Conservation (phyloP, 2,113 vertebrate species). For the Puntigrus tetrazona region DNA sequence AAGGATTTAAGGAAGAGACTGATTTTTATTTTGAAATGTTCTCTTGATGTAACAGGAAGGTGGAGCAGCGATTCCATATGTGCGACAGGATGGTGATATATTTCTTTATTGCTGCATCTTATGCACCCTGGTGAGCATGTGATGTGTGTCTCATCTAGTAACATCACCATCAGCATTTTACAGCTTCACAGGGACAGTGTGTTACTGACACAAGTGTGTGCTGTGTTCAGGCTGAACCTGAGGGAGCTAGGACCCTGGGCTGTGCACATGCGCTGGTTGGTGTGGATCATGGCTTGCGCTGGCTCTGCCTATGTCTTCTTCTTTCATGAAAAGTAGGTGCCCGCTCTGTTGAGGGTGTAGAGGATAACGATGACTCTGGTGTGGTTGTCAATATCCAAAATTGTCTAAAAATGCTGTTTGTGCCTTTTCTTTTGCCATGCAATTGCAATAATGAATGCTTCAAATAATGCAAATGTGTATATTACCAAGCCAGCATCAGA, state of each 20-base stretch:
- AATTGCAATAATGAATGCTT: not conserved
- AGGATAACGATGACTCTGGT: not conserved
- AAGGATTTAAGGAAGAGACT: not conserved
- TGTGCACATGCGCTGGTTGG: slow-evolving; percentile 94
- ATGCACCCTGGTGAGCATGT: slow-evolving; percentile 88
- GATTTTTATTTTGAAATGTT: not conserved
- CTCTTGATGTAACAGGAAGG: slow-evolving; percentile 72
- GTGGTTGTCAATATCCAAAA: not conserved
- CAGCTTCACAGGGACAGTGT: not conserved
- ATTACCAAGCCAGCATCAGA: not conserved
- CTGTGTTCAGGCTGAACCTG: slow-evolving; percentile 84
- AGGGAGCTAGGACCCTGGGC: slow-evolving; percentile 93
- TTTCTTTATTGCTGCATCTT: slow-evolving; percentile 95
- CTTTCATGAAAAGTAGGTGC: slow-evolving; percentile 87
- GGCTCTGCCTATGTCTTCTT: slow-evolving; percentile 93
- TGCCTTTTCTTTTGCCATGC: not conserved
- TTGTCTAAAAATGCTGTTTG: not conserved
- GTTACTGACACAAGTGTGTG: slow-evolving; percentile 4
- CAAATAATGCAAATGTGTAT: not conserved
- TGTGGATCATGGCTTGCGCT: slow-evolving; percentile 93
- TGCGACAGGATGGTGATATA: slow-evolving; percentile 96
- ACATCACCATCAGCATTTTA: not conserved
- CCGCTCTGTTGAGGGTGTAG: not conserved
- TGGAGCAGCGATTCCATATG: slow-evolving; percentile 95
- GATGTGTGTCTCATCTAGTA: not conserved